phyloP scores from a whole-genome alignment of 2,113 vertebrate genomes.

The Taxidea taxus region DNA sequence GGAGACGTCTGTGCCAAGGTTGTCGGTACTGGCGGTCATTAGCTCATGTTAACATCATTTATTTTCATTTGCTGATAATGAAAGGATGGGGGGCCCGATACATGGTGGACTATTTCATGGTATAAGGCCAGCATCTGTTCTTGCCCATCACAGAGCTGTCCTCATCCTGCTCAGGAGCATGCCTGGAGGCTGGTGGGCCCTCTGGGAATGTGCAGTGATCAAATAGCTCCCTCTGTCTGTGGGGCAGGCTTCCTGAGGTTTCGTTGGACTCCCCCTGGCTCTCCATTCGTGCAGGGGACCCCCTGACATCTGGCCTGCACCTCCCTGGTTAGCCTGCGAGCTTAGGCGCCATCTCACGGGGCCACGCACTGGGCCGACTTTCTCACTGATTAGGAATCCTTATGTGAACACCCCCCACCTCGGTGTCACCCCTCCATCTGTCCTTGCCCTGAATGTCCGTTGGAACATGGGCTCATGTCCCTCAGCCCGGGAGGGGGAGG shows the following conservation, averaged over 20 bases:
- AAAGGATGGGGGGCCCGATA: neutral
- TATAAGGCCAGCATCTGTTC: rapidly evolving
- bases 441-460: rapidly evolving
- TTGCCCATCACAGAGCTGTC: neutral
- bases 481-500: rapidly evolving
- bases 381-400: neutral
- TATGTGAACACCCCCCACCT: no score
- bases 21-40: neutral
- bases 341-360: rapidly evolving
- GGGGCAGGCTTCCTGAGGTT: neutral
- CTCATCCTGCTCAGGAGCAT: neutral
- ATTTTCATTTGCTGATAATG: neutral
- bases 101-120: no score
- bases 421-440: rapidly evolving
- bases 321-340: neutral
- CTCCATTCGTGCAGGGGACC: neutral
- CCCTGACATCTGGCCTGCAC: rapidly evolving
- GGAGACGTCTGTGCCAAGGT: neutral
- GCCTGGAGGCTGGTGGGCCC: neutral
- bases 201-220: neutral
- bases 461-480: neutral
- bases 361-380: rapidly evolving
- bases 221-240: neutral
- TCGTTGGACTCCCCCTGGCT: neutral
- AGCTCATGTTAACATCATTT: neutral